A percentile compares a stretch with the other conserved stretches of the same genome.
phyloP scores from a whole-genome alignment of 2,888 invertebrate genomes.

The Orthosia incerta region DNA sequence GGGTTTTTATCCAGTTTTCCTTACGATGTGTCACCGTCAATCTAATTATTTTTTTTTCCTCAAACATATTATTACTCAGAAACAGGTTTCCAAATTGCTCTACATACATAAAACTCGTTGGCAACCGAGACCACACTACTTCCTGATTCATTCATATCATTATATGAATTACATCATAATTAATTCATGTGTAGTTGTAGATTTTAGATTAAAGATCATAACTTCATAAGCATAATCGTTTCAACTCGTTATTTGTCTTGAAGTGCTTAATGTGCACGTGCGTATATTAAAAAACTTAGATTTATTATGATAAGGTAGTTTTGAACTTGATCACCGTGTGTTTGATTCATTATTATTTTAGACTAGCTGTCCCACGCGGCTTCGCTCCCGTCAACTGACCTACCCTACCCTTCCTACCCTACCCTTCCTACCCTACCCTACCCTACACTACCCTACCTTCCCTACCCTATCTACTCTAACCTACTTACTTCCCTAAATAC shows the following conservation, averaged over 20 bases:
- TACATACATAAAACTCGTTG: constrained; percentile 31
- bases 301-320: constrained; percentile 23
- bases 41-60: constrained; percentile 8
- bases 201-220: constrained; percentile 46
- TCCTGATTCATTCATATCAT: constrained; percentile 54
- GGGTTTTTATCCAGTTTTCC: not conserved
- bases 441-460: too few relatives aligned
- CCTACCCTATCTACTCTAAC: too few relatives aligned
- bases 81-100: constrained; percentile 33
- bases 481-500: too few relatives aligned
- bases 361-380: too few relatives aligned
- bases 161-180: constrained; percentile 51
- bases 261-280: constrained; percentile 22
- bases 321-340: constrained; percentile 5
- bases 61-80: not conserved
- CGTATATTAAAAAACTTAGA: constrained; percentile 24
- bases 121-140: constrained; percentile 27
- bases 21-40: constrained; percentile 1
- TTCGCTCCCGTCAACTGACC: too few relatives aligned
- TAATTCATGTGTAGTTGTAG: constrained; percentile 57
- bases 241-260: constrained; percentile 42
- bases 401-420: too few relatives aligned
- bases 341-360: constrained; percentile 11
- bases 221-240: constrained; percentile 43
- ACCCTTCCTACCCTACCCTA: too few relatives aligned